phyloP scores from a whole-genome alignment of 1,140 invertebrate species.

The Zaprionus tsacasi region DNA sequence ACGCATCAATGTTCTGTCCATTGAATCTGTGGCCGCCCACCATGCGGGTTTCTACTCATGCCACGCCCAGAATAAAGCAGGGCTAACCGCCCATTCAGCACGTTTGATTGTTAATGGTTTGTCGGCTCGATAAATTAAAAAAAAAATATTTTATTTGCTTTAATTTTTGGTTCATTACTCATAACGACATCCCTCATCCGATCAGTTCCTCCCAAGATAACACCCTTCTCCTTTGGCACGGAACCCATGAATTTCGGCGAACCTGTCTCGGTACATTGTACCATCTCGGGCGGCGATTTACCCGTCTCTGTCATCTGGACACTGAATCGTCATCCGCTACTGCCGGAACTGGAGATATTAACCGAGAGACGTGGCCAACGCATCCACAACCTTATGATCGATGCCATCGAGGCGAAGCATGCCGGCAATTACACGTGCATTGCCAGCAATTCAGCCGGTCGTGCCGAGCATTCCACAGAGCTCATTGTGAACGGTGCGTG shows the following conservation, averaged over 20 bases:
- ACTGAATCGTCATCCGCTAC: conserved; percentile 85
- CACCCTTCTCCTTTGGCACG: conserved; percentile 88
- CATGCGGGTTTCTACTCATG: conserved; percentile 88
- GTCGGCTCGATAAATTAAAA: not conserved
- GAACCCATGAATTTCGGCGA: conserved; percentile 89
- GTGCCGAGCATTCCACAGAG: conserved; percentile 85
- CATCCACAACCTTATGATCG: conserved; percentile 85
- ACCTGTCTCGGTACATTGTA: conserved; percentile 88
- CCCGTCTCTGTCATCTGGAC: conserved; percentile 90
- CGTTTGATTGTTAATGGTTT: conserved; percentile 90
- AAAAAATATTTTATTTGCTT: conserved; percentile 37
- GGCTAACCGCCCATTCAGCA: conserved; percentile 88
- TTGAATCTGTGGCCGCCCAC: conserved; percentile 84
- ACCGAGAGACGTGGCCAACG: conserved; percentile 84
- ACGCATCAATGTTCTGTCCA: conserved; percentile 85
- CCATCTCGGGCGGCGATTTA: conserved; percentile 90
- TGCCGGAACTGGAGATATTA: conserved; percentile 68
- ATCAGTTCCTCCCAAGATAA: conserved; percentile 88
- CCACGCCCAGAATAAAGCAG: conserved; percentile 88
- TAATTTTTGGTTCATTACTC: conserved; percentile 11
- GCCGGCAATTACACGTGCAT: conserved; percentile 90
- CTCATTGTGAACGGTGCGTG: conserved; percentile 86
- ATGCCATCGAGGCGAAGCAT: conserved; percentile 86
- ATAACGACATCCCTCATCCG: conserved; percentile 15
- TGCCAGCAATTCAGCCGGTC: conserved; percentile 87